Conservation (phyloP, 1,140 invertebrate genomes). For the Onthophagus taurus region DNA sequence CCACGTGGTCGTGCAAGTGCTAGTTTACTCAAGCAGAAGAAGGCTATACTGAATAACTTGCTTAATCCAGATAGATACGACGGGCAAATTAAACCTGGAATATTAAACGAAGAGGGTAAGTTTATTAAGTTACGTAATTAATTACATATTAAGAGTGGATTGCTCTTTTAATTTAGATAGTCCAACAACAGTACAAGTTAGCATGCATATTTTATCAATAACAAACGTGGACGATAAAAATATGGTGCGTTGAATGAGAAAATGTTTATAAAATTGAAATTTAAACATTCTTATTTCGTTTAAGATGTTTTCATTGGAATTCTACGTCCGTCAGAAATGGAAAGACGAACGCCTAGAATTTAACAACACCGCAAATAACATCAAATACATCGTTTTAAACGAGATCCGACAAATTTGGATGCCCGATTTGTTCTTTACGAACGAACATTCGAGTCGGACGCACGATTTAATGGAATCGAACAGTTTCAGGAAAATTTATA, state of each 20-base stretch:
- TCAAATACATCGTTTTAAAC: not conserved
- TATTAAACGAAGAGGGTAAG: not conserved
- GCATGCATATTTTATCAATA: constrained; percentile 7
- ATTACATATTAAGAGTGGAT: too few species aligned
- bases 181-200: constrained; percentile 9
- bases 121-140: too few species aligned
- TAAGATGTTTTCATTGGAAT: constrained; percentile 5
- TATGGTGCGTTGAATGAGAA: constrained; percentile 5
- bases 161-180: not conserved
- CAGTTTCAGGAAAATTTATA: constrained; percentile 3
- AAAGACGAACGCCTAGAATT: constrained; percentile 3
- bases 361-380: not conserved
- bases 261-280: not conserved
- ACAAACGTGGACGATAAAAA: constrained; percentile 9
- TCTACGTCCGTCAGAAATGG: constrained; percentile 8
- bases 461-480: constrained; percentile 9
- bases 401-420: constrained; percentile 4
- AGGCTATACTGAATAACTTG: not conserved
- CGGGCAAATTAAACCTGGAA: not conserved
- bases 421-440: constrained; percentile 2
- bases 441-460: constrained; percentile 2
- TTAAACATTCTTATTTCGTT: not conserved
- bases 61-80: not conserved
- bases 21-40: not conserved
- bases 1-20: too few species aligned